A percentile compares a stretch with the other conserved stretches of the same genome.
Evolutionary conservation across 1,140 invertebrate species (phyloP).

Genomic region (Sesamia nonagrioides): DNA sequence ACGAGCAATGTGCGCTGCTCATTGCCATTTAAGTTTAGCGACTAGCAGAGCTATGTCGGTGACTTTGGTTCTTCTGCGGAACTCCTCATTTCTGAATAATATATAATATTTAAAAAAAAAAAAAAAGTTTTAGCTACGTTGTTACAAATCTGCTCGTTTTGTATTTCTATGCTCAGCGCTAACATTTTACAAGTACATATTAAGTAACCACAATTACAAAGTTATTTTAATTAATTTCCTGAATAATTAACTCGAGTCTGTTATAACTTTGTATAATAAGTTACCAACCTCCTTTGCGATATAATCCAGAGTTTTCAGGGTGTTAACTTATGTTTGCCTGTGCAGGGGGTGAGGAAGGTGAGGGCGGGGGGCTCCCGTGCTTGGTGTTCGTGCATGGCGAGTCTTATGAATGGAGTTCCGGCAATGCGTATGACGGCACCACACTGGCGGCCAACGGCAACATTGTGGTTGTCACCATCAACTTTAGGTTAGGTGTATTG

Average conservation of each 20-base stretch:
- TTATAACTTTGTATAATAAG: not conserved
- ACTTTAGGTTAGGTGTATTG: slow-evolving; percentile 98
- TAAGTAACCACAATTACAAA: not conserved
- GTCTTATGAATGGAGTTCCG: slow-evolving; percentile 97
- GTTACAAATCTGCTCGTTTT: not conserved
- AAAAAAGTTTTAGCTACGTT: not conserved
- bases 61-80: no score
- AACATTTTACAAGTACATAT: not conserved
- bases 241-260: not conserved
- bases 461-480: slow-evolving; percentile 98
- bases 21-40: no score
- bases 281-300: not conserved
- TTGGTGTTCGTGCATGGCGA: slow-evolving; percentile 98
- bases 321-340: slow-evolving; percentile 25
- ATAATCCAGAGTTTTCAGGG: not conserved
- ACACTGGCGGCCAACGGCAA: slow-evolving; percentile 96
- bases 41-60: no score
- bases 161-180: not conserved
- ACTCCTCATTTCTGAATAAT: no score
- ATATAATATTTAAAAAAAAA: no score
- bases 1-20: no score
- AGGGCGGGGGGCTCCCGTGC: slow-evolving; percentile 80
- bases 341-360: slow-evolving; percentile 67
- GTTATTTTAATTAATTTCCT: not conserved
- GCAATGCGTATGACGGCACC: slow-evolving; percentile 97